These are phyloP conservation scores for Borostomias antarcticus DNA, from an alignment of 2,797 vertebrate species.

Conservation along the genomic window DNA sequence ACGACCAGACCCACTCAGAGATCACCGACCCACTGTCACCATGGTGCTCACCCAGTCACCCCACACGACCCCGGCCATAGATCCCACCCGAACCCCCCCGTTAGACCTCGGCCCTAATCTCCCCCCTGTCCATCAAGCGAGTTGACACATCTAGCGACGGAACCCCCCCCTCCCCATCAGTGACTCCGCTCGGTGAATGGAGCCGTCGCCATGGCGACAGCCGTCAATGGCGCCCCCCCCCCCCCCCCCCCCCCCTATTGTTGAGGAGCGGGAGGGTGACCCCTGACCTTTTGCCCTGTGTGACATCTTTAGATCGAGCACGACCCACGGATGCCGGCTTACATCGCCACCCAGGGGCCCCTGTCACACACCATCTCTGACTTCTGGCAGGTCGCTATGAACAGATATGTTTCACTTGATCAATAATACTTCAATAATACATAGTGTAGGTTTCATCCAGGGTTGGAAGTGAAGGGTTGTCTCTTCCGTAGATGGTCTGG, in stretches of 20 bases:
- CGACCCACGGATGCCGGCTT: constrained; percentile 95
- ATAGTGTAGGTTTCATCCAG: too few relatives aligned
- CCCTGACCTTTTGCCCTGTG: constrained; percentile 34
- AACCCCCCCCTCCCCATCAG: background rate
- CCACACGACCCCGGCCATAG: too few relatives aligned
- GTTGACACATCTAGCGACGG: background rate
- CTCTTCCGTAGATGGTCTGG: constrained; percentile 89
- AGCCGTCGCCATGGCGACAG: constrained; percentile 30
- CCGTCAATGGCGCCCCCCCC: constrained; percentile 17
- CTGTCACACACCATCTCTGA: constrained; percentile 96
- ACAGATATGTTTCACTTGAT: background rate
- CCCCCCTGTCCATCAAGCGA: constrained; percentile 38
- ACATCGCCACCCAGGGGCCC: constrained; percentile 95
- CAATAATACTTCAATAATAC: too few relatives aligned
- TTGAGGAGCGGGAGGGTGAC: constrained; percentile 31
- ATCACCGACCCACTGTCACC: too few relatives aligned
- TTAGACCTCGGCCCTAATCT: background rate
- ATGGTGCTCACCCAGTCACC: too few relatives aligned
- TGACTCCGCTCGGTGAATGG: background rate
- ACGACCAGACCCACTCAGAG: background rate
- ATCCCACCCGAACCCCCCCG: background rate
- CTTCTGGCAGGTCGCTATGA: constrained; percentile 92
- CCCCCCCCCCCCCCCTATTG: too few relatives aligned
- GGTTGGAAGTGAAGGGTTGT: too few relatives aligned
- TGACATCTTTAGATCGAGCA: constrained; percentile 88